Evolutionary conservation across 2,888 invertebrate species (phyloP), one percentile per base, ranked within the genome.

Genomic region (Tachina grossa): DNA sequence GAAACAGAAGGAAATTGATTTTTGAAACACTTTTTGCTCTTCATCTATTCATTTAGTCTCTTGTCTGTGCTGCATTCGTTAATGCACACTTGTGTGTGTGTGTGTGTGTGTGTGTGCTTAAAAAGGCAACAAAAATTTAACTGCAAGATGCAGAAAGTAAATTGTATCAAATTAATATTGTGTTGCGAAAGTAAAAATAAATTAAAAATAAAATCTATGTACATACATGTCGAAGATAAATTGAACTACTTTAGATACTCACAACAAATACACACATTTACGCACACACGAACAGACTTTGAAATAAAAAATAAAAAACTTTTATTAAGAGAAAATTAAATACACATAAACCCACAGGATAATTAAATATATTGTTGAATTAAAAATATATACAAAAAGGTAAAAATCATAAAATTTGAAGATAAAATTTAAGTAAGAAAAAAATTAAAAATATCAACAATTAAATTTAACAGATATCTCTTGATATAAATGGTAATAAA

Each of bases 1-100:
- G 74, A 83, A 83, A 77, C 65, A 77, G 83, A n/a, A 83, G 83
- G 83, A 83, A 83, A 83, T 83, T 83, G 83, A 83, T 83, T 83
- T 83, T 77, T 72, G 49, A 65, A 77, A 53, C 51, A 47, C 65
- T 43, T 75, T 81, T 68, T 65, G 3, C n/a, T 63, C 49, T 31
- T 31, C 53, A 41, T 66, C 49, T 78, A 61, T 69, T 69, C 63
- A 79, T 79, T 79, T 71, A 55, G 45, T 79, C 19, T 61, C 45
- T 55, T 71, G 49, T 68, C 59, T 51, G 31, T 68, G 19, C 45
- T 74, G 74, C 43, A 66, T 66, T 43, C 57, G 16, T 43, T 57
- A 22, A 55, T 1, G 19, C 14, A 14, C 19, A 14, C 14, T n/a
- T 45, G 43, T 65, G 22, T 45, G 16, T 55, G 59, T 59, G 9